Evolutionary conservation across 2,113 vertebrate genomes (phyloP), one percentile per base, ranked within the genome.

Genomic region (Madoqua kirkii): DNA sequence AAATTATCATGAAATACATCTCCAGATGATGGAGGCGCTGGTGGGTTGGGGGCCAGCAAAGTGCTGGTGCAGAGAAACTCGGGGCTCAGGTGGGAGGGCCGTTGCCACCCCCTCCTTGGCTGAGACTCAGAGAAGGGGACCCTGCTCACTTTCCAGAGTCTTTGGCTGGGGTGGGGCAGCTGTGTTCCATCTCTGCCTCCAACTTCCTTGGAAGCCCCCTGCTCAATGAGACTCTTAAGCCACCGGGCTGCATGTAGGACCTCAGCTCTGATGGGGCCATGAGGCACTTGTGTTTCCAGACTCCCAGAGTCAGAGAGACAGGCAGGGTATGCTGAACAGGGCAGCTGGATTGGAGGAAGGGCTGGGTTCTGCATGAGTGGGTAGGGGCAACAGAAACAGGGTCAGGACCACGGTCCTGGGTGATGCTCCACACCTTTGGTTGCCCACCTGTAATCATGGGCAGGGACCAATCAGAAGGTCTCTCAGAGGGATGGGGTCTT

Each of bases 1-100:
- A 99, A 99, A 99, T 99, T 98, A 98, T 98, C 57, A 96, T 98
- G 98, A 98, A 98, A 98, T 99, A 98, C 98, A 98, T 98, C 98
- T 97, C 93, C 83, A 93, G 98, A 96, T 98, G 98, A 98, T 98
- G 96, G 97, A 98, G 94, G 96, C 91, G 82, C 95, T 71, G 0
- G 45, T 1, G 0, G 95, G 23, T 7, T 36, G 29, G 78, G 97
- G 96, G 96, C 94, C 83, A 45, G 85, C 43, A 10, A 1, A 78
- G 92, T 33, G 31, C 14, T 31, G 59, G 4, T 3, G 15, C 31
- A 40, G 67, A 88, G 43, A 59, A 67, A 62, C 55, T 14, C 17
- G 7, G 84, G n/a, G 52, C 71, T 85, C 82, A 14, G 17, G 55
- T n/a, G 45, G 59, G n/a, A 57, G 71, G 48, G 67, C 27, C 7